Evolutionary conservation across 2,888 invertebrate species (phyloP).

Genomic region (Xestia rhomboidea): DNA sequence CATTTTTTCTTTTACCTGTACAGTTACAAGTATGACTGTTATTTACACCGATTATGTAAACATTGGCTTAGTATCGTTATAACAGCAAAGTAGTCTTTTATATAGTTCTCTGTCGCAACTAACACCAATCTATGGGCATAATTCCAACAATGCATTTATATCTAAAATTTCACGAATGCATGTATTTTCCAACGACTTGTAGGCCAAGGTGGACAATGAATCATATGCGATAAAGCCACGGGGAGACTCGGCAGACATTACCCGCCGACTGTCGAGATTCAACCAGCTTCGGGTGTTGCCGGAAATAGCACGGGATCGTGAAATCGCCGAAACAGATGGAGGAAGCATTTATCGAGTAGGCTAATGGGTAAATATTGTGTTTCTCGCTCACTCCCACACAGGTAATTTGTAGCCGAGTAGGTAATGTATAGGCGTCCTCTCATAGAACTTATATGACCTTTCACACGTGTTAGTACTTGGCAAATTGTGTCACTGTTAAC

Average conservation of each 20-base stretch:
- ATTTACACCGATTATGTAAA: conserved; percentile 33
- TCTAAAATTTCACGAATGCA: conserved; percentile 56
- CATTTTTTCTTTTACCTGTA: background rate
- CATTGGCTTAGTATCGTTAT: background rate
- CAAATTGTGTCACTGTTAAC: conserved; percentile 54
- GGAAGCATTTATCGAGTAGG: conserved; percentile 62
- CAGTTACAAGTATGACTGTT: conserved; percentile 8
- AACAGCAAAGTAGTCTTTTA: conserved; percentile 6
- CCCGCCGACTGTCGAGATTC: conserved; percentile 48
- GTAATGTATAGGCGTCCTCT: conserved; percentile 36
- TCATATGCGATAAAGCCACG: conserved; percentile 59
- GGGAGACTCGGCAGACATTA: conserved; percentile 52
- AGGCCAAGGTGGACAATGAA: conserved; percentile 65
- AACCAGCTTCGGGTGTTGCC: conserved; percentile 67
- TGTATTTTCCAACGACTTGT: conserved; percentile 55
- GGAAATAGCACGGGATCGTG: conserved; percentile 71
- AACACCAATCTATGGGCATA: conserved; percentile 9
- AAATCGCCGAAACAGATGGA: conserved; percentile 65
- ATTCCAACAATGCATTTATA: conserved; percentile 36
- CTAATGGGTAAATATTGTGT: conserved; percentile 60
- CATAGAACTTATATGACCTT: conserved; percentile 34
- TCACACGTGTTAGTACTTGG: conserved; percentile 40
- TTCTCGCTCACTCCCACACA: conserved; percentile 56
- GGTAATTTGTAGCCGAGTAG: conserved; percentile 31
- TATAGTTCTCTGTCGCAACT: background rate